Base-by-base conservation (phyloP, 2,888 invertebrate genomes). In the Apotomis turbidana region DNA sequence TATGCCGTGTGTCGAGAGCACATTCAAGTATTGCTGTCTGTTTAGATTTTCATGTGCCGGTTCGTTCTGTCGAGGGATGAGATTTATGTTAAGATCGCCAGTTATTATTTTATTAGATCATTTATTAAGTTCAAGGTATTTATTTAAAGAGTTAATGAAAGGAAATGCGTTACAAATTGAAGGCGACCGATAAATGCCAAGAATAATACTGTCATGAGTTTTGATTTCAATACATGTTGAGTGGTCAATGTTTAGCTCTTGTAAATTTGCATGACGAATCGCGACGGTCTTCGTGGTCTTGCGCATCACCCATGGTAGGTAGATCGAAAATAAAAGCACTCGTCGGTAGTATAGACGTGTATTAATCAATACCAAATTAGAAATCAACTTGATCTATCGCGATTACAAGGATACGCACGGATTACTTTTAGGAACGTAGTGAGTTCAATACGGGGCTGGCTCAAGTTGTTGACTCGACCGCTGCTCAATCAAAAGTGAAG, bases 11-110 rank as follows among this genome's bases (percentile, higher is more conserved):
- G 38, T 52, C 4, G 71, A 60, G 4, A 71, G 27, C 51, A 67
- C 54, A 67, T 71, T 71, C 10, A 74, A n/a, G 44, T 74, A 74
- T 57, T 59, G 57, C 4, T 38, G 6, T 12, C 74, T 71, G 12
- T 71, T 74, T 41, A 41, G 6, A 41, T 41, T 41, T 41, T 54
- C 5, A 46, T 8, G 9, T 46, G 8, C 3, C 9, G 46, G 6
- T 46, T 46, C 46, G 3, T 46, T 0, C 5, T 9, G 15, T 3
- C 60, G 0, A 2, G 46, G 60, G 1, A 46, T 46, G 2, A 60
- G 6, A 9, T 60, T 60, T 46, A 46, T 60, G 4, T 60, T 60
- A 9, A 60, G 46, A 6, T 63, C 71, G 6, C 71, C 71, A 13
- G 68, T 57, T 12, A 72, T 10, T 15, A 72, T 68, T 1, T 68